Evolutionary conservation across 2,797 vertebrate genomes (phyloP), one percentile per base, ranked within the genome.

Genomic region (Petrocephalus schoutedeni): DNA sequence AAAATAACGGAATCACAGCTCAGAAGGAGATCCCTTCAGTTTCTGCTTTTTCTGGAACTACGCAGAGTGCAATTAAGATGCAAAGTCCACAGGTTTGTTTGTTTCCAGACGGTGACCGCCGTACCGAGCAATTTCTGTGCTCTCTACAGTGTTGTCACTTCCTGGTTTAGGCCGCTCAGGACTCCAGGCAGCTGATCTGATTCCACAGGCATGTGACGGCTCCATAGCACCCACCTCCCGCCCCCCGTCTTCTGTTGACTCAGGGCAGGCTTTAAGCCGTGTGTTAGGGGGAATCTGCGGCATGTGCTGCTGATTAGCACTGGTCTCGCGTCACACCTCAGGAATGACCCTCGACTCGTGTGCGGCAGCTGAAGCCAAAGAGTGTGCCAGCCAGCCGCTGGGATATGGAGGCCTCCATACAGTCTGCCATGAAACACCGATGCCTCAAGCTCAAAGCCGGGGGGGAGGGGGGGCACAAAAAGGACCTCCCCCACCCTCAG

Each of bases 301-400:
- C 87, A 71, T 87, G 87, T 83, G 45, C 49, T 82, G 51, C 64
- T 87, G 36, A 89, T 89, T 87, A 88, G 57, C 3, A 45, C 36
- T 4, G 2, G 51, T 23, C 49, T 57, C 85, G 61, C 90, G 85
- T 90, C 83, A 88, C 59, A 58, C 57, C 32, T 45, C 87, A 87
- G 61, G 89, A 91, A 90, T 51, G 87, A 86, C 83, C 88, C n/a
- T 82, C 28, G 32, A 16, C 80, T 51, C 88, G 32, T 3, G 7
- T 5, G 49, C 8, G 53, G 7, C 58, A 67, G 88, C 89, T 88
- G 86, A 45, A 85, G 58, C 45, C 51, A 53, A 49, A 51, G 61
- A 90, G 86, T 87, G 61, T 28, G 0, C 85, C 45, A 74, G n/a
- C 86, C 82, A 86, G 58, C 12, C 14, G 87, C 83, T 87, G 80